A percentile compares a stretch with the other conserved stretches of the same genome.
phyloP scores from a whole-genome alignment of 1,140 invertebrate genomes.

The Drosophila paulistorum region DNA sequence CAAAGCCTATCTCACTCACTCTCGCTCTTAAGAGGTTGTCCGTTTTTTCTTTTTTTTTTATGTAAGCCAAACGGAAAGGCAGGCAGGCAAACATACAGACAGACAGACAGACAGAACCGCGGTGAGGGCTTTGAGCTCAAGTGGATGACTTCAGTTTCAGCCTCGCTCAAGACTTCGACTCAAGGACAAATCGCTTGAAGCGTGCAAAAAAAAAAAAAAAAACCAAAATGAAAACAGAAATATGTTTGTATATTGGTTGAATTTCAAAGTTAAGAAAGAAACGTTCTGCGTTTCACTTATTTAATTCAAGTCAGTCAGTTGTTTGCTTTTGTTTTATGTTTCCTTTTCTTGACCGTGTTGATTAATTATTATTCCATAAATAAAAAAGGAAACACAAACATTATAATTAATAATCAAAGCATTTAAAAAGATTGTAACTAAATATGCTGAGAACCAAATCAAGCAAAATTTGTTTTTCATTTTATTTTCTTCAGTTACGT shows the following conservation, averaged over 20 bases:
- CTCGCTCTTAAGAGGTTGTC: neutral
- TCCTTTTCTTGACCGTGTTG: constrained; percentile 35
- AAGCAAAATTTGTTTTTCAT: constrained; percentile 6
- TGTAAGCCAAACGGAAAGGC: constrained; percentile 10
- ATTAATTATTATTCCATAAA: constrained; percentile 64
- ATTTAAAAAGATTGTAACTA: constrained; percentile 60
- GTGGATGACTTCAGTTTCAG: constrained; percentile 61
- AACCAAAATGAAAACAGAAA: neutral
- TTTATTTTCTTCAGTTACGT: constrained; percentile 36
- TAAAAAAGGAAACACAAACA: constrained; percentile 27
- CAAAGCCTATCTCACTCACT: constrained; percentile 15
- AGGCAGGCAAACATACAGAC: constrained; percentile 3
- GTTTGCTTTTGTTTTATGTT: constrained; percentile 31
- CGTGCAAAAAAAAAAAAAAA: constrained; percentile 64
- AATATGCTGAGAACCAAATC: constrained; percentile 46
- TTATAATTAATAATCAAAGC: constrained; percentile 55
- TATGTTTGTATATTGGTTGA: neutral
- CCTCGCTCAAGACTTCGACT: constrained; percentile 49
- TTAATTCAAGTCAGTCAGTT: constrained; percentile 4
- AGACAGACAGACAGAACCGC: constrained; percentile 2
- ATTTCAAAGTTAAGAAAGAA: neutral
- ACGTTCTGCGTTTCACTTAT: constrained; percentile 6
- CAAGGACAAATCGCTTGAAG: constrained; percentile 75
- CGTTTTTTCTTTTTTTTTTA: neutral
- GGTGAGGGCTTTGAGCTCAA: constrained; percentile 60